Evolutionary conservation across 2,888 invertebrate species (phyloP).

Genomic region (Metopia argyrocephala): DNA sequence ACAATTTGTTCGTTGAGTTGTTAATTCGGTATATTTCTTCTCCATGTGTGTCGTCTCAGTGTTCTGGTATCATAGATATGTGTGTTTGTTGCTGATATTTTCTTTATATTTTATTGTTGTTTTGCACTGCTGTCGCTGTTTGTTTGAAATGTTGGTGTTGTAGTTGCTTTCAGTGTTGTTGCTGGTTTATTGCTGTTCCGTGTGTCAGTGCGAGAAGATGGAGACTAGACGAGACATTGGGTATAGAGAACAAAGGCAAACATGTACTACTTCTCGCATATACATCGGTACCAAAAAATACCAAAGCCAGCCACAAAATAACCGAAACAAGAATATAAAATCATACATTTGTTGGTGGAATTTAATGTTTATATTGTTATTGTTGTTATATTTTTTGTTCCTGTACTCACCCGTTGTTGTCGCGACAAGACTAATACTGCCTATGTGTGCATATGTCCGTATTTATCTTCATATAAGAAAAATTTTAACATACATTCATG

Average conservation of each 20-base stretch:
- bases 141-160: slow-evolving; percentile 50
- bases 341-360: slow-evolving; percentile 66
- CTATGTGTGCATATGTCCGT: slow-evolving; percentile 1
- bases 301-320: slow-evolving; percentile 1
- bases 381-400: slow-evolving; percentile 58
- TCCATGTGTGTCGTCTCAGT: slow-evolving; percentile 46
- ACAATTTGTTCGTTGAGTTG: slow-evolving; percentile 44
- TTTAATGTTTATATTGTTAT: slow-evolving; percentile 60
- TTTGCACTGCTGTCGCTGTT: slow-evolving; percentile 54
- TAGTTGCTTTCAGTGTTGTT: slow-evolving; percentile 13
- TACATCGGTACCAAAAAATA: slow-evolving; percentile 23
- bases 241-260: slow-evolving; percentile 59
- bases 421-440: slow-evolving; percentile 36
- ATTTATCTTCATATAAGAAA: slow-evolving; percentile 50
- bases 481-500: not conserved
- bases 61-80: slow-evolving; percentile 26
- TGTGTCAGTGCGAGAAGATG: slow-evolving; percentile 59
- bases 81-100: slow-evolving; percentile 34
- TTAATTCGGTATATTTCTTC: slow-evolving; percentile 30
- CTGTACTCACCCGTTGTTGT: slow-evolving; percentile 60
- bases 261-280: slow-evolving; percentile 61
- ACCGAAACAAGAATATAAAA: slow-evolving; percentile 36
- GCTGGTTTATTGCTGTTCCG: slow-evolving; percentile 30
- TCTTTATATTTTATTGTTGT: slow-evolving; percentile 26
- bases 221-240: slow-evolving; percentile 61